A percentile compares a stretch with the other conserved stretches of the same genome.
phyloP scores from a whole-genome alignment of 2,113 vertebrate species.

The Cyanoliseus patagonus region DNA sequence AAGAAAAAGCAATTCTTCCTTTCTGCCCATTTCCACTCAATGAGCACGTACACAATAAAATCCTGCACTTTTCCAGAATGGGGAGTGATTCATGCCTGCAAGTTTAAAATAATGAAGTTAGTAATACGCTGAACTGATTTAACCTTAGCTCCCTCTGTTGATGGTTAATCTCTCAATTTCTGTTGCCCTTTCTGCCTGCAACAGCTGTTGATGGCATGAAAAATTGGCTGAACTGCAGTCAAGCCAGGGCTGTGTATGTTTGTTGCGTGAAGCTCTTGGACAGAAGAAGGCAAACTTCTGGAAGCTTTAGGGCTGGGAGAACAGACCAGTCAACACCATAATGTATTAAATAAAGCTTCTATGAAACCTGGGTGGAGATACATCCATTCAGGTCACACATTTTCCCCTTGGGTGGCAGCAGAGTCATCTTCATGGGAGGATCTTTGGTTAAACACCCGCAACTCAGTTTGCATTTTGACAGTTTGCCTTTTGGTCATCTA shows the following conservation, averaged over 20 bases:
- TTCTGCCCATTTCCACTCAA: background rate
- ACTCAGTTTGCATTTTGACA: background rate
- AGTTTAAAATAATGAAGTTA: background rate
- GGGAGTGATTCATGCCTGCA: background rate
- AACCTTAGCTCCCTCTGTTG: background rate
- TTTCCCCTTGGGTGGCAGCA: rapidly evolving
- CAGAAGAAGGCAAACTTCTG: background rate
- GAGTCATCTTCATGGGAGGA: background rate
- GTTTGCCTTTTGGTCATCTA: background rate
- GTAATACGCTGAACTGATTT: background rate
- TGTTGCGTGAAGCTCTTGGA: background rate
- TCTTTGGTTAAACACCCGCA: rapidly evolving
- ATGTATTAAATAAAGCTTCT: rapidly evolving
- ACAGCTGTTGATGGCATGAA: background rate
- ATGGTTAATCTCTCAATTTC: background rate
- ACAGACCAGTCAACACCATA: background rate
- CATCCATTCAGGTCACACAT: background rate
- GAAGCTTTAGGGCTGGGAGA: background rate
- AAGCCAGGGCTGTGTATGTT: background rate
- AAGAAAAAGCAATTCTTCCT: background rate
- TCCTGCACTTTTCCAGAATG: background rate
- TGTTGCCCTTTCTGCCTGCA: background rate
- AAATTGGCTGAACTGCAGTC: background rate
- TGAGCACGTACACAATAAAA: background rate
- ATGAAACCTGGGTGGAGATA: background rate